phyloP scores from a whole-genome alignment of 2,888 invertebrate species.

The Rhabditophanes sp. region DNA sequence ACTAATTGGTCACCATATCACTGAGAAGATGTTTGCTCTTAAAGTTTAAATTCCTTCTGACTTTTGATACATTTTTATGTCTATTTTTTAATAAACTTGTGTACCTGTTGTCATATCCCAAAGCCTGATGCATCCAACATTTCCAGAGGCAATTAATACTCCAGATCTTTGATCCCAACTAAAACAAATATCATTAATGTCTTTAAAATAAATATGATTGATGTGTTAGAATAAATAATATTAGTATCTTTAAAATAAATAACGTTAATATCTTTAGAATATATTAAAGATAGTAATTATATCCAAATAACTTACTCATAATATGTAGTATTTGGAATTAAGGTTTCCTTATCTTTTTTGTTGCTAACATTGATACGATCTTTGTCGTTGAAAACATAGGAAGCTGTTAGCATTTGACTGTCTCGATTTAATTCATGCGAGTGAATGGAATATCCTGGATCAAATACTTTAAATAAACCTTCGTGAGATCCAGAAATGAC shows the following conservation, averaged over 20 bases:
- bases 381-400: constrained; percentile 23
- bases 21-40: constrained; percentile 9
- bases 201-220: constrained; percentile 1
- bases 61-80: constrained; percentile 10
- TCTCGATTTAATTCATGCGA: too few relatives aligned
- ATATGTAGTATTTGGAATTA: constrained; percentile 7
- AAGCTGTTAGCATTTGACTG: constrained; percentile 26
- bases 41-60: constrained; percentile 13
- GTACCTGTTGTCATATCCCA: constrained; percentile 38
- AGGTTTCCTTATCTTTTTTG: constrained; percentile 4
- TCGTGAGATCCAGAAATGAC: constrained; percentile 24
- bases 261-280: too few relatives aligned
- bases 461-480: constrained; percentile 30
- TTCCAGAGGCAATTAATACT: constrained; percentile 25
- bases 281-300: not conserved
- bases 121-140: constrained; percentile 22
- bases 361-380: constrained; percentile 8
- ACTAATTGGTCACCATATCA: too few relatives aligned
- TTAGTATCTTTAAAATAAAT: too few relatives aligned
- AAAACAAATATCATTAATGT: too few relatives aligned
- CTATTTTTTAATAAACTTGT: constrained; percentile 19
- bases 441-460: constrained; percentile 25
- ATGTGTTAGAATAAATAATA: constrained; percentile 4
- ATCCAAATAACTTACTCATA: constrained; percentile 11
- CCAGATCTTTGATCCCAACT: constrained; percentile 37